phyloP scores from a whole-genome alignment of 1,140 invertebrate genomes.

The Megalopta genalis region DNA sequence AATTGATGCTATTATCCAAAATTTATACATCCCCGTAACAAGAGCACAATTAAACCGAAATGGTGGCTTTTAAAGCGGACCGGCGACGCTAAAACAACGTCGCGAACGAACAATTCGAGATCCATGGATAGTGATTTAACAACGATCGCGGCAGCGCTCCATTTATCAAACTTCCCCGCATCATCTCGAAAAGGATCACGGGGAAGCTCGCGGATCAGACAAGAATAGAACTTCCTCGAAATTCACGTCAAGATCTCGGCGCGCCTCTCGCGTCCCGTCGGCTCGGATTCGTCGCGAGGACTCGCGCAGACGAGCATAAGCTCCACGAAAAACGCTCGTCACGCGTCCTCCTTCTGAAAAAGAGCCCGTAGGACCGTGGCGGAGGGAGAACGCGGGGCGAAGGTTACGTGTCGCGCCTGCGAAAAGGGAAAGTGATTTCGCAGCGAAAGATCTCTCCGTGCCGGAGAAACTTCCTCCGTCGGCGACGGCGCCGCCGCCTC shows the following conservation, averaged over 20 bases:
- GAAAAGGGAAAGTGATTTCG: conserved; percentile 63
- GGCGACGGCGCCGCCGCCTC: conserved; percentile 2
- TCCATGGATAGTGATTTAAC: too few species aligned
- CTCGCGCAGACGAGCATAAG: conserved; percentile 20
- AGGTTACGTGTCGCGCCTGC: conserved; percentile 46
- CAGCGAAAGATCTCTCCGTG: conserved; percentile 2
- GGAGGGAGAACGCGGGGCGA: background rate
- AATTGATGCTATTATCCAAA: too few species aligned
- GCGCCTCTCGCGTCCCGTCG: conserved; percentile 4
- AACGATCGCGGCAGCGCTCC: too few species aligned
- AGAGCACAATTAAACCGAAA: too few species aligned
- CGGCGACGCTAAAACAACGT: too few species aligned
- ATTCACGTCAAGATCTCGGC: conserved; percentile 36
- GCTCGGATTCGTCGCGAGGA: conserved; percentile 39
- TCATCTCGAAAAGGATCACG: background rate
- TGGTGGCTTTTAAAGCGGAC: too few species aligned
- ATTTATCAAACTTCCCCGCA: too few species aligned
- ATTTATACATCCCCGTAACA: too few species aligned
- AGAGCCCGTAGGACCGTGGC: background rate
- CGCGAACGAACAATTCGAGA: too few species aligned
- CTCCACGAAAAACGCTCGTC: conserved; percentile 3
- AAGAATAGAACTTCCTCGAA: background rate
- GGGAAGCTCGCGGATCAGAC: background rate
- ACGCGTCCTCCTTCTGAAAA: conserved; percentile 42
- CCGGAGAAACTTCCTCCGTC: conserved; percentile 35